These are phyloP conservation scores for Platyrinchus mystaceus DNA, from an alignment of 2,797 vertebrate genomes.

Conservation along the genomic window DNA sequence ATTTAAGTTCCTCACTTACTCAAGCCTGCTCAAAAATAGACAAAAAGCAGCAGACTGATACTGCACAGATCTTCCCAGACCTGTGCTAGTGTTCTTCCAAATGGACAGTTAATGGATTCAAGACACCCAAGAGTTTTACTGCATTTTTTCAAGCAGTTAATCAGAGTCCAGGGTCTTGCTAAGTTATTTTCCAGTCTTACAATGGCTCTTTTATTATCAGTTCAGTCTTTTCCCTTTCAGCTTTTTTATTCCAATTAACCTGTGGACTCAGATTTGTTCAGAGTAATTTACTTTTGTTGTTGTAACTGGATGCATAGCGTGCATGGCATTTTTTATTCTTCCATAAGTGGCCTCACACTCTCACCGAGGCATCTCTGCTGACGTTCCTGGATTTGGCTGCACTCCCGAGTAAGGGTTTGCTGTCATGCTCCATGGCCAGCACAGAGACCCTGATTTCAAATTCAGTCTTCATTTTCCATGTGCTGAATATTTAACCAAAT, in stretches of 20 bases:
- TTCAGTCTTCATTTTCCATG: not conserved
- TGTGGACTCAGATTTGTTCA: not conserved
- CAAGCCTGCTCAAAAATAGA: not conserved
- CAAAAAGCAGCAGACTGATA: not conserved
- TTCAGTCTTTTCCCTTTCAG: not conserved
- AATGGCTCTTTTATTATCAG: not conserved
- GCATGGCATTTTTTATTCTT: not conserved
- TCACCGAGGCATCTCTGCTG: not conserved
- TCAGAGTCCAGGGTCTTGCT: not conserved
- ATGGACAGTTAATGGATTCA: not conserved
- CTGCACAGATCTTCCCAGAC: not conserved
- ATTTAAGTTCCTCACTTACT: not conserved
- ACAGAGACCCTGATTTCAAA: not conserved
- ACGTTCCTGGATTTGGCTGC: not conserved
- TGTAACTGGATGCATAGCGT: not conserved
- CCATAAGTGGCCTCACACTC: not conserved
- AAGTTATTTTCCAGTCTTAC: not conserved
- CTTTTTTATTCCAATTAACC: slow-evolving; percentile 1
- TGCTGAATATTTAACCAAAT: not conserved
- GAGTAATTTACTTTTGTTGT: not conserved
- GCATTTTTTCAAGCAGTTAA: not conserved
- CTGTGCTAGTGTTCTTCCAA: not conserved
- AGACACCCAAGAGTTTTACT: not conserved
- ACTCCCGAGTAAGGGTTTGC: not conserved
- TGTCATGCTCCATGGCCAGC: not conserved